phyloP scores from a whole-genome alignment of 2,113 vertebrate genomes.

The Protobothrops flavoviridis region DNA sequence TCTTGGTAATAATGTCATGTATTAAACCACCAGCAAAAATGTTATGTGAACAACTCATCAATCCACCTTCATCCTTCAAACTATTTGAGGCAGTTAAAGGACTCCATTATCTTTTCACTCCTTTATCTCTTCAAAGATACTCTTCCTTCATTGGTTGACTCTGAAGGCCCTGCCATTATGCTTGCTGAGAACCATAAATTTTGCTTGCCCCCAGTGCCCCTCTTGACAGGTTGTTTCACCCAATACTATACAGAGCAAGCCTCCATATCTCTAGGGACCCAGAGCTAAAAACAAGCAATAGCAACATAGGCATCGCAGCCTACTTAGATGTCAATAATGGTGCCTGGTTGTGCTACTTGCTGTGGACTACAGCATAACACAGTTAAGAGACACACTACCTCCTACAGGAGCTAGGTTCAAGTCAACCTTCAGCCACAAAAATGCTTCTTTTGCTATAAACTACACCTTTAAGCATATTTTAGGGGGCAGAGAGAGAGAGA shows the following conservation, averaged over 20 bases:
- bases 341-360: background rate
- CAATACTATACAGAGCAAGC: background rate
- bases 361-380: background rate
- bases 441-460: background rate
- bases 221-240: rapidly evolving
- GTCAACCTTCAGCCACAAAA: background rate
- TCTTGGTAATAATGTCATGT: conserved; percentile 82
- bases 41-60: conserved; percentile 76
- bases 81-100: conserved; percentile 79
- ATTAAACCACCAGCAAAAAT: conserved; percentile 87
- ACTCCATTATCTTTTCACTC: conserved; percentile 74
- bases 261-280: background rate
- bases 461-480: background rate
- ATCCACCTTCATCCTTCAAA: conserved; percentile 85
- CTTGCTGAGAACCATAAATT: conserved; percentile 24
- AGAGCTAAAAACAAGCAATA: background rate
- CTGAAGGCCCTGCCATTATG: conserved; percentile 27
- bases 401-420: background rate
- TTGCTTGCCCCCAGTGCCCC: background rate
- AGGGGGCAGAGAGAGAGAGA: background rate
- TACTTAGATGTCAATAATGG: background rate
- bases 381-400: background rate
- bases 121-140: conserved; percentile 51
- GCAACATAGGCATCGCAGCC: background rate
- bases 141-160: conserved; percentile 39